Conservation (phyloP, 2,888 invertebrate species). For the Diploptera punctata region DNA sequence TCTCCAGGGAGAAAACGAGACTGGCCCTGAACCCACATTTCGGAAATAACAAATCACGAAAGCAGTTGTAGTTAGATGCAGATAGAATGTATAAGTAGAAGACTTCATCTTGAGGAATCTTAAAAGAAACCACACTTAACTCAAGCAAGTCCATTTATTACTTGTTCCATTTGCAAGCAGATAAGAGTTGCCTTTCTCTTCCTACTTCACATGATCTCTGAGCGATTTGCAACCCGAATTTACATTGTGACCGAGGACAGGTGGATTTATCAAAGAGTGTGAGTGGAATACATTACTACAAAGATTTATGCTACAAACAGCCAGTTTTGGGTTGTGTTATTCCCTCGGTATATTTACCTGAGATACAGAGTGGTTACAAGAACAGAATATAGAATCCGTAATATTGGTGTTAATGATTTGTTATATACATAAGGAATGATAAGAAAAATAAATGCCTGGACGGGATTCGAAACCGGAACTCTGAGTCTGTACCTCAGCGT, state of each 20-base stretch:
- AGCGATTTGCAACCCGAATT: neutral
- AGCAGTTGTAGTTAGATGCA: neutral
- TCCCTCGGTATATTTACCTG: too few species aligned
- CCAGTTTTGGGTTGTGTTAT: too few species aligned
- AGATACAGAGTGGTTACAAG: too few species aligned
- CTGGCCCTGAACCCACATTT: neutral
- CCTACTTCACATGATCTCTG: neutral
- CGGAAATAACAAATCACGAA: conserved; percentile 3
- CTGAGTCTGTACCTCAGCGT: too few species aligned
- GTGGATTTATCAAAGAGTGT: conserved; percentile 18
- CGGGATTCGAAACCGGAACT: too few species aligned
- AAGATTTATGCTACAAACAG: too few species aligned
- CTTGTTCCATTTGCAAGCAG: neutral
- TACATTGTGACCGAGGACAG: conserved; percentile 2
- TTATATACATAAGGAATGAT: too few species aligned
- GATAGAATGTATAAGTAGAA: neutral
- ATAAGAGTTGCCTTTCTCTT: neutral
- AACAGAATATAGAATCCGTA: too few species aligned
- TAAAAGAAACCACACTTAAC: neutral
- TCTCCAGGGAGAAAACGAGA: neutral
- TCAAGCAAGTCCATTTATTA: neutral
- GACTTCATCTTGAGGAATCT: neutral
- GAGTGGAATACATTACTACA: conserved; percentile 6
- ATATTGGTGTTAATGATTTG: too few species aligned
- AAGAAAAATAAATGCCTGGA: too few species aligned